A percentile compares a stretch with the other conserved stretches of the same genome.
Evolutionary conservation across 2,888 invertebrate species (phyloP).

Genomic region (Thereva unica): DNA sequence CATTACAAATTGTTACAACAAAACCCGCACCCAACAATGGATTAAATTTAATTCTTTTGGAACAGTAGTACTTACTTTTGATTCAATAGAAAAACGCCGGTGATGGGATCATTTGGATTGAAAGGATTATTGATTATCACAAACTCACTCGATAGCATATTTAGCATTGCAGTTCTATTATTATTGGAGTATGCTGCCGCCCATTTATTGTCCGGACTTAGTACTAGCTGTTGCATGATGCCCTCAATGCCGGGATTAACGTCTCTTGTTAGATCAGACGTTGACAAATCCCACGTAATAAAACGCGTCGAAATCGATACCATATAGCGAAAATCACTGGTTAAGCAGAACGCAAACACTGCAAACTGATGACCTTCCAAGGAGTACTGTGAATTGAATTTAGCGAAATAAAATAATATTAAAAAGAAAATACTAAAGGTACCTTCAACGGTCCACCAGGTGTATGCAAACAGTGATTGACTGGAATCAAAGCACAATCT

Average conservation of each 20-base stretch:
- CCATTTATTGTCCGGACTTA: conserved; percentile 95
- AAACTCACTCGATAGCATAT: conserved; percentile 93
- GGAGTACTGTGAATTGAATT: conserved; percentile 71
- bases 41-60: background rate
- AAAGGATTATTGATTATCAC: conserved; percentile 84
- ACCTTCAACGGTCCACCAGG: conserved; percentile 98
- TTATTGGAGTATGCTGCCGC: conserved; percentile 96
- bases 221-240: conserved; percentile 90
- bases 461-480: conserved; percentile 95
- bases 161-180: conserved; percentile 89
- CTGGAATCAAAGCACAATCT: conserved; percentile 87
- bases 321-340: conserved; percentile 88
- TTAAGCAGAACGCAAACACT: conserved; percentile 88
- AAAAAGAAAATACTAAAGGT: background rate
- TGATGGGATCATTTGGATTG: conserved; percentile 65
- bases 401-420: background rate
- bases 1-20: too few relatives aligned
- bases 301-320: conserved; percentile 96
- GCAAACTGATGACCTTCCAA: conserved; percentile 98
- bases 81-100: conserved; percentile 69
- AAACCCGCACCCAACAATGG: too few relatives aligned
- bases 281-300: conserved; percentile 95
- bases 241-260: conserved; percentile 93
- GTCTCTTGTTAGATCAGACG: conserved; percentile 91
- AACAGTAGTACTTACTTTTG: conserved; percentile 58